Conservation (phyloP, 2,888 invertebrate species). For the Proisotoma minuta region DNA sequence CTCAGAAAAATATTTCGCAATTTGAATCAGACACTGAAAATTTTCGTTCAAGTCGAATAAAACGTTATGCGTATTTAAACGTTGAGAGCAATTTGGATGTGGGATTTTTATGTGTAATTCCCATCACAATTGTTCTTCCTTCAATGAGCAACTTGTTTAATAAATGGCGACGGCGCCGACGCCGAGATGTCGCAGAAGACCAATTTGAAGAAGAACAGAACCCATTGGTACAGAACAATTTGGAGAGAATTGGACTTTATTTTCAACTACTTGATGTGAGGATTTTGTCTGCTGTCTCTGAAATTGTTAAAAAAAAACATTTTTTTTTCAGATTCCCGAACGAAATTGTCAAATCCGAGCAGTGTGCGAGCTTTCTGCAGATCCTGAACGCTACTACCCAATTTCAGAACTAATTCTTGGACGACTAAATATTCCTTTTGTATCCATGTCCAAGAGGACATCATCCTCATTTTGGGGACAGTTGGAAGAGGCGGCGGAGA, state of each 20-base stretch:
- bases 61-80: constrained; percentile 27
- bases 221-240: constrained; percentile 31
- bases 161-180: constrained; percentile 29
- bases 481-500: constrained; percentile 39
- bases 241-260: constrained; percentile 38
- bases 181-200: constrained; percentile 15
- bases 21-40: no score
- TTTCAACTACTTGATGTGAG: constrained; percentile 44
- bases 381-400: constrained; percentile 45
- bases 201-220: constrained; percentile 23
- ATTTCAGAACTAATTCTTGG: constrained; percentile 45
- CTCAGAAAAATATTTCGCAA: no score
- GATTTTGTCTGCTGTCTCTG: neutral
- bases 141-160: constrained; percentile 43
- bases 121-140: constrained; percentile 41
- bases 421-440: constrained; percentile 30
- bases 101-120: constrained; percentile 41
- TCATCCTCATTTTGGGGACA: constrained; percentile 30
- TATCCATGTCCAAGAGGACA: neutral
- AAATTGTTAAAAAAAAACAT: neutral
- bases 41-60: constrained; percentile 17
- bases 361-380: constrained; percentile 47
- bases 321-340: constrained; percentile 43
- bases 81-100: constrained; percentile 38
- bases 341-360: constrained; percentile 46